phyloP scores from a whole-genome alignment of 2,797 vertebrate genomes.

The Thripadectes ignobilis region DNA sequence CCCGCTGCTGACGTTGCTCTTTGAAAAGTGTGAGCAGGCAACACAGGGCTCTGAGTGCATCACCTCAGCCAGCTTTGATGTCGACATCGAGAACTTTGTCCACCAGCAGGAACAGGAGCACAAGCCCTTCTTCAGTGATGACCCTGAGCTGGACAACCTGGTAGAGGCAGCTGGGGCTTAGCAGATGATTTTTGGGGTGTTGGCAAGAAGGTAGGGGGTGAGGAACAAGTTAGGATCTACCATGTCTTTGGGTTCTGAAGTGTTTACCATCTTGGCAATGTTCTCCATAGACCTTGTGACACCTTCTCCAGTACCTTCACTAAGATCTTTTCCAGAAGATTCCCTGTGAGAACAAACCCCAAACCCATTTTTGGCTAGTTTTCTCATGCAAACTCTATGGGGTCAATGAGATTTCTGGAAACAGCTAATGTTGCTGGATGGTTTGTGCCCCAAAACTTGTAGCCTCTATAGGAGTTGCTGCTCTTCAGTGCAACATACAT shows the following conservation, averaged over 20 bases:
- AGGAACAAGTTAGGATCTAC: background rate
- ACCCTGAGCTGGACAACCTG: conserved; percentile 97
- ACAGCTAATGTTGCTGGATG: rapidly evolving
- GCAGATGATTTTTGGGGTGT: background rate
- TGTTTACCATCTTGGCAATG: background rate
- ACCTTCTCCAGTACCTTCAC: background rate
- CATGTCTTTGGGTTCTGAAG: rapidly evolving
- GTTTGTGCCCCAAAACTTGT: background rate
- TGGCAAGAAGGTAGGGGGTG: background rate
- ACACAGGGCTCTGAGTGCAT: conserved; percentile 98
- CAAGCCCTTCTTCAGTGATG: conserved; percentile 98
- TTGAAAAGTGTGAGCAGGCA: conserved; percentile 98
- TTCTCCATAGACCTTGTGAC: background rate
- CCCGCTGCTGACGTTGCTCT: conserved; percentile 92
- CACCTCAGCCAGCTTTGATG: conserved; percentile 98
- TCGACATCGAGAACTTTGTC: conserved; percentile 98
- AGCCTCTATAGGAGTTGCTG: background rate
- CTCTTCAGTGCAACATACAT: rapidly evolving
- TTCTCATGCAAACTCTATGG: background rate
- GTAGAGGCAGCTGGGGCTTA: conserved; percentile 73
- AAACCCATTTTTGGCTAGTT: background rate
- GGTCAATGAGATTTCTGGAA: rapidly evolving
- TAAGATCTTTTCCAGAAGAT: background rate
- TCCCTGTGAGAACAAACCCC: background rate
- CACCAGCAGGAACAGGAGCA: conserved; percentile 98